Evolutionary conservation across 2,888 invertebrate genomes (phyloP).

Genomic region (Argyra leucocephala): DNA sequence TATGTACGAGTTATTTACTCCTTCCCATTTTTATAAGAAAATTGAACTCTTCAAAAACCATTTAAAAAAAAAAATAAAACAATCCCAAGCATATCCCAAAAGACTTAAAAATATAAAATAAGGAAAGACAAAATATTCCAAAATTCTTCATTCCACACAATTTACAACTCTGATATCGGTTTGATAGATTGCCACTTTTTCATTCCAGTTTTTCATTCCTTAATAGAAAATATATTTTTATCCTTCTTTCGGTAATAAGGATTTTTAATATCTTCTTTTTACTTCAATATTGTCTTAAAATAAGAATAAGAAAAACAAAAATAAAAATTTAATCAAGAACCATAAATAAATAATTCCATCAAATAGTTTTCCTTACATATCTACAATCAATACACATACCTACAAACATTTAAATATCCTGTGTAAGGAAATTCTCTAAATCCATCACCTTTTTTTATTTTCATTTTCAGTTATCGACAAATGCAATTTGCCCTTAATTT

Average conservation of each 20-base stretch:
- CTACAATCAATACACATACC: too few relatives aligned
- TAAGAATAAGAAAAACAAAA: not conserved
- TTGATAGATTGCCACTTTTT: constrained; percentile 3
- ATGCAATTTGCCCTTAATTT: too few relatives aligned
- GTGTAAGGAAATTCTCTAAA: too few relatives aligned
- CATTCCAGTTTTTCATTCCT: not conserved
- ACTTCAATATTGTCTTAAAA: too few relatives aligned
- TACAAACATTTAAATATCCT: too few relatives aligned
- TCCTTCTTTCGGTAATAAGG: not conserved
- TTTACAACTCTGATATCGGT: constrained; percentile 1
- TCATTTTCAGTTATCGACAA: too few relatives aligned
- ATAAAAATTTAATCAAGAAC: not conserved
- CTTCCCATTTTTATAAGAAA: not conserved
- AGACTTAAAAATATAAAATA: not conserved
- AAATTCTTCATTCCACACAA: not conserved
- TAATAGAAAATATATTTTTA: not conserved
- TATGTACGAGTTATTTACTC: too few relatives aligned
- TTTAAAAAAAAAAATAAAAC: not conserved
- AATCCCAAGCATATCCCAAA: not conserved
- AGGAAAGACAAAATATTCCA: not conserved
- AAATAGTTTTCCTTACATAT: not conserved
- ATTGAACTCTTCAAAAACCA: not conserved
- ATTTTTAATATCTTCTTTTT: too few relatives aligned
- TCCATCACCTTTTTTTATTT: too few relatives aligned
- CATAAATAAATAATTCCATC: constrained; percentile 6